Evolutionary conservation across 2,888 invertebrate genomes (phyloP), one percentile per base, ranked within the genome.

Genomic region (Isotomurus palustris): DNA sequence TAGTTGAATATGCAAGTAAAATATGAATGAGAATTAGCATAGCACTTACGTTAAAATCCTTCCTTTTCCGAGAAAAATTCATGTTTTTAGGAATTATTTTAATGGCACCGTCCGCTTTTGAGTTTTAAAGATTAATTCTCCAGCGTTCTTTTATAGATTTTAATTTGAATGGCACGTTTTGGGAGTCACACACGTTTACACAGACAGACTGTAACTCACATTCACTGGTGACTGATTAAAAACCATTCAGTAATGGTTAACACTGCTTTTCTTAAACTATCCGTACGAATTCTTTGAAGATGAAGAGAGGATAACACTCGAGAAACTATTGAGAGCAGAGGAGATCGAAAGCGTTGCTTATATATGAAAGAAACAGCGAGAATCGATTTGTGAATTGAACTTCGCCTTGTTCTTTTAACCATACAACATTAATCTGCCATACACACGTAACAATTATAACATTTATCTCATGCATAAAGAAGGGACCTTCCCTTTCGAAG

Each of bases 361-460:
- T 40, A 40, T 40, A 40, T 40, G 40, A 40, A 40, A 14, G 40
- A 40, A 40, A 32, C 14, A 32, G 32, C 40, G 40, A 40, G 10
- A n/a, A 12, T 40, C 19, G 10, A 40, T n/a, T 40, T 19, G 10
- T 6, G 6, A 40, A 40, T 40, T 40, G 40, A 40, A 40, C 40
- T 40, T 40, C 40, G 40, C 40, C 40, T 40, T 40, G 40, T 40
- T 8, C 40, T n/a, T 40, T 40, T 19, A 40, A 14, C 6, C 40
- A 14, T 10, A 32, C 40, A 8, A 14, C n/a, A n/a, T n/a, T n/a
- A 17, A n/a, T n/a, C 10, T 40, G 19, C 40, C 6, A 8, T 40
- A 40, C 40, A 40, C 10, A 17, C 6, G 19, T 17, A 40, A 40
- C 40, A 40, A 40, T 40, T 40, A 40, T 40, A 8, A 17, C 19